These are phyloP conservation scores for Gulo gulo DNA, from an alignment of 2,113 vertebrate species.

Conservation along the genomic window DNA sequence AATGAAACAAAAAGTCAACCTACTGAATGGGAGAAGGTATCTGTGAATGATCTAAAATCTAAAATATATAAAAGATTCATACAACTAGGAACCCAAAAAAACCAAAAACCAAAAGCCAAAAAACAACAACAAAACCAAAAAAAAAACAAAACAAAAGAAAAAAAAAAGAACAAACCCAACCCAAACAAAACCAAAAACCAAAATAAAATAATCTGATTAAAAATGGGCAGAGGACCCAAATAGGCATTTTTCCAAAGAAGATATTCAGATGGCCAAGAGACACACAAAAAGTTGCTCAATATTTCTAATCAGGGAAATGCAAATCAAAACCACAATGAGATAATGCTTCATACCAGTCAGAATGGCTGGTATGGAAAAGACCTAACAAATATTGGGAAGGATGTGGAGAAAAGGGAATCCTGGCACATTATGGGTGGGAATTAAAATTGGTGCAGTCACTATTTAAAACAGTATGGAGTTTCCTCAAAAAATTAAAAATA, in stretches of 20 bases:
- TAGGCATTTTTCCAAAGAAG: not conserved
- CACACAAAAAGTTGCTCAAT: not conserved
- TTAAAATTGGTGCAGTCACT: not conserved
- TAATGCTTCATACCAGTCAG: not conserved
- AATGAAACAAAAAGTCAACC: not conserved
- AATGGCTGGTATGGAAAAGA: not conserved
- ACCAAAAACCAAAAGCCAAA: not conserved
- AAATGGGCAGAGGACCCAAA: not conserved
- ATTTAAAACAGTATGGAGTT: not conserved
- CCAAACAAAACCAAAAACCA: not conserved
- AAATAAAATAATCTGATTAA: not conserved
- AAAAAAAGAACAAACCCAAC: not conserved
- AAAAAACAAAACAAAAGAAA: not conserved
- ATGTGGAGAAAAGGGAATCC: not conserved
- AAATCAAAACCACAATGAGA: not conserved
- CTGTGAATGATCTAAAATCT: not conserved
- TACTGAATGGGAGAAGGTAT: not conserved
- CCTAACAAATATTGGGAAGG: not conserved
- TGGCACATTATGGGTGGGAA: not conserved
- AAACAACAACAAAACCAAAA: too few species aligned
- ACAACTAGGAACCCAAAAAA: not conserved
- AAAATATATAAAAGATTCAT: not conserved
- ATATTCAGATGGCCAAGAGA: not conserved
- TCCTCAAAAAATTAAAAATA: not conserved
- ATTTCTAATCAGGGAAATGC: not conserved